Evolutionary conservation across 2,797 vertebrate genomes (phyloP).

Genomic region (Steatocranus sp.): DNA sequence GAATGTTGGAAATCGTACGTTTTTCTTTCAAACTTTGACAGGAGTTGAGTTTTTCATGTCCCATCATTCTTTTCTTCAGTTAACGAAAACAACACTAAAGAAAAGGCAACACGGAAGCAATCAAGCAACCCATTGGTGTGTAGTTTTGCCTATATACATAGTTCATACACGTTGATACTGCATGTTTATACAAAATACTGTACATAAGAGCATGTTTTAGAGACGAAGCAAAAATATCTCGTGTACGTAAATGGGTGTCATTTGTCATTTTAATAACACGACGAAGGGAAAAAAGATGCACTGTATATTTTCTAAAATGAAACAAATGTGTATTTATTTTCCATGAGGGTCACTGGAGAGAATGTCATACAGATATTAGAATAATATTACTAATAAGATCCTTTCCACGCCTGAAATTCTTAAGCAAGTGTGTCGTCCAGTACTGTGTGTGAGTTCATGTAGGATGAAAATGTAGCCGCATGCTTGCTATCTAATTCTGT

Average conservation of each 20-base stretch:
- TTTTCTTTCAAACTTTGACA: constrained; percentile 1
- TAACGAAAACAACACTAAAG: constrained; percentile 69
- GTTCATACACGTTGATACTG: constrained; percentile 81
- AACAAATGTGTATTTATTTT: constrained; percentile 80
- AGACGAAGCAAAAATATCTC: constrained; percentile 76
- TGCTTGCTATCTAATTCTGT: constrained; percentile 76
- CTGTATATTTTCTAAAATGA: constrained; percentile 84
- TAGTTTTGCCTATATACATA: constrained; percentile 82
- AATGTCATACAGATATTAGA: constrained; percentile 74
- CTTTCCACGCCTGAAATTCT: constrained; percentile 73
- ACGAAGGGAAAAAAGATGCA: constrained; percentile 69
- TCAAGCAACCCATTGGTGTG: constrained; percentile 72
- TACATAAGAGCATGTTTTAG: constrained; percentile 88
- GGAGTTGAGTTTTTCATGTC: constrained; percentile 16
- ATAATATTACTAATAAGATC: constrained; percentile 70
- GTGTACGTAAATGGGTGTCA: constrained; percentile 79
- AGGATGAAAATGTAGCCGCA: constrained; percentile 80
- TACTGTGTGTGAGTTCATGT: constrained; percentile 77
- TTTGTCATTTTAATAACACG: constrained; percentile 83
- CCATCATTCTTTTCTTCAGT: constrained; percentile 37
- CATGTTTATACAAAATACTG: constrained; percentile 84
- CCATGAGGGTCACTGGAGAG: constrained; percentile 76
- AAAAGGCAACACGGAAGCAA: constrained; percentile 76
- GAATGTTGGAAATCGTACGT: background rate
- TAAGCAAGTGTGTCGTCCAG: constrained; percentile 78